A percentile compares a stretch with the other conserved stretches of the same genome.
Conservation (phyloP, 2,888 invertebrate genomes). For the Synergus itoensis region DNA sequence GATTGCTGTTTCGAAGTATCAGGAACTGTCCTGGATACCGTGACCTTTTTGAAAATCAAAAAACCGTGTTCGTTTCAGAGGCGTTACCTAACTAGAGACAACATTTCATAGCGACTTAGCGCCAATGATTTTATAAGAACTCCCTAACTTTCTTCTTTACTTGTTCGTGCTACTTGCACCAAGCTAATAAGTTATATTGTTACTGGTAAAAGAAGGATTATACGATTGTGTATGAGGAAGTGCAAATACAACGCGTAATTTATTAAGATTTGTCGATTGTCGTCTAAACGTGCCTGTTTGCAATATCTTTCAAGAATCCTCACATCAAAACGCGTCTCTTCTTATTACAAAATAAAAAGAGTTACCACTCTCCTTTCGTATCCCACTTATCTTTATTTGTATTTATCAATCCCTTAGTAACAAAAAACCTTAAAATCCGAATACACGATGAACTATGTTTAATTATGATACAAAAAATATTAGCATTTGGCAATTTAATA, state of each 20-base stretch:
- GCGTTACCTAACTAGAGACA: constrained; percentile 60
- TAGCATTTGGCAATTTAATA: neutral
- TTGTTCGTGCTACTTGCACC: constrained; percentile 65
- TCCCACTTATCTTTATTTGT: neutral
- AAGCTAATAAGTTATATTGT: constrained; percentile 61
- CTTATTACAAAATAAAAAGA: constrained; percentile 26
- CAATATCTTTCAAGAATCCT: constrained; percentile 11
- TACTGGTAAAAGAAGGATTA: constrained; percentile 52
- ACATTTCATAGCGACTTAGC: constrained; percentile 53
- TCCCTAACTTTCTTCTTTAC: constrained; percentile 52
- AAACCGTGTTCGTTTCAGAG: constrained; percentile 42
- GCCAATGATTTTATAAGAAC: constrained; percentile 63
- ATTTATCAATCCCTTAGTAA: neutral
- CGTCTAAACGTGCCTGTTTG: constrained; percentile 31
- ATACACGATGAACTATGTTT: too few relatives aligned
- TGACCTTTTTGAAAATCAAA: constrained; percentile 40
- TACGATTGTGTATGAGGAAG: constrained; percentile 63
- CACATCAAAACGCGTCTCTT: constrained; percentile 6
- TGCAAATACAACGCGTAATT: constrained; percentile 70
- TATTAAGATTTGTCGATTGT: constrained; percentile 59
- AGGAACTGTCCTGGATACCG: constrained; percentile 11
- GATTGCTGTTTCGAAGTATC: constrained; percentile 1
- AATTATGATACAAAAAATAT: neutral
- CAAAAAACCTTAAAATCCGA: neutral
- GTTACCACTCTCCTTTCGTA: neutral